Evolutionary conservation across 2,113 vertebrate genomes (phyloP).

Genomic region (Cololabis saira): DNA sequence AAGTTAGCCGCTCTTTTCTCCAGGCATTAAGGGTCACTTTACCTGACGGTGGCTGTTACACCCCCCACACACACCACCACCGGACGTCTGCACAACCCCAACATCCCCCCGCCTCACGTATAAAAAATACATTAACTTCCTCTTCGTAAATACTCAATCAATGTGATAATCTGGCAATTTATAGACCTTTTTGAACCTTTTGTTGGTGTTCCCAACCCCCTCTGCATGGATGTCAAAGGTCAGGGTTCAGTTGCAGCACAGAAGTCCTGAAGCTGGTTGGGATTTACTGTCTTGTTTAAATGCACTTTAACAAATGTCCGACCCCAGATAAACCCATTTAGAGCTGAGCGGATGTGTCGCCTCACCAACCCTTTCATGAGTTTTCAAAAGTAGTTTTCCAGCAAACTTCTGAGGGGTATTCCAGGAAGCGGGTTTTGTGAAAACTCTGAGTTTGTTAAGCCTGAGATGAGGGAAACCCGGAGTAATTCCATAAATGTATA

Average conservation of each 20-base stretch:
- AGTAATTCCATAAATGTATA: no score
- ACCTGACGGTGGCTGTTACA: constrained; percentile 61
- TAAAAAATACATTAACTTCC: neutral
- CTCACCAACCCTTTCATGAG: no score
- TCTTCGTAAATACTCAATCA: neutral
- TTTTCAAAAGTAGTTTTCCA: no score
- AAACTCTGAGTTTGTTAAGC: no score
- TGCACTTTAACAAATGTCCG: neutral
- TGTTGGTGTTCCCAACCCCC: neutral
- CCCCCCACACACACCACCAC: no score
- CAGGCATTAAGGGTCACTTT: constrained; percentile 75
- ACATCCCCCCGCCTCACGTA: neutral
- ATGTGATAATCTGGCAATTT: constrained; percentile 18
- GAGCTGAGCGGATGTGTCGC: neutral
- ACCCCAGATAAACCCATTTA: neutral
- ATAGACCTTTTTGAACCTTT: constrained; percentile 11
- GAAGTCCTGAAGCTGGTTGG: neutral
- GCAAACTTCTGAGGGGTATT: no score
- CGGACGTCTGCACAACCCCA: neutral
- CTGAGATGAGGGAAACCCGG: no score
- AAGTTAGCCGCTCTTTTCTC: constrained; percentile 68
- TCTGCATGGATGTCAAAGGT: constrained; percentile 33
- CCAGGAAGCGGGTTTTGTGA: no score
- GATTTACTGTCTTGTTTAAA: constrained; percentile 19
- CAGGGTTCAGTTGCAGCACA: constrained; percentile 20